Conservation (phyloP, 30 jellyfish, hydroid and myxozoan genomes). For the Nemopilema nomurai region DNA sequence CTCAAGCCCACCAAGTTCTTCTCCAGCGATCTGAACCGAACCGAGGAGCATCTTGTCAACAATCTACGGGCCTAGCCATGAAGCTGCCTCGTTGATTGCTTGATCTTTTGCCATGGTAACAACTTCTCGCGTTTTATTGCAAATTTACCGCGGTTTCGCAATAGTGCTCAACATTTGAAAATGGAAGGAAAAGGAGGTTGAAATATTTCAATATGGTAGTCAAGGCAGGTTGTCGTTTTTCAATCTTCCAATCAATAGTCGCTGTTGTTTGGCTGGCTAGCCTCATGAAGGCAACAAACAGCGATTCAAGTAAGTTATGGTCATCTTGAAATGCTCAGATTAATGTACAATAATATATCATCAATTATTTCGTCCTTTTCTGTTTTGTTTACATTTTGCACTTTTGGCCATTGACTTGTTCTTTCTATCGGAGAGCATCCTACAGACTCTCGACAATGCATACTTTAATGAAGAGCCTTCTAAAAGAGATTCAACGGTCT, state of each 20-base stretch:
- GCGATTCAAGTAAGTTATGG: background rate
- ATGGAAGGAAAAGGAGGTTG: background rate
- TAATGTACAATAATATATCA: too few relatives aligned
- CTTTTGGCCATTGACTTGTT: background rate
- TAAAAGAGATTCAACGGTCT: too few relatives aligned
- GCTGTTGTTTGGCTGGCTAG: background rate
- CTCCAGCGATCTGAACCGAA: constrained; percentile 98
- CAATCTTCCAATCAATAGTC: background rate
- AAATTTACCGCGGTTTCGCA: background rate
- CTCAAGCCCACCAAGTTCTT: constrained; percentile 84
- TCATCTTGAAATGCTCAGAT: too few relatives aligned
- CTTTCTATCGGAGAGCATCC: too few relatives aligned
- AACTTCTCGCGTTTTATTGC: too few relatives aligned
- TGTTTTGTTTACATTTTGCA: background rate
- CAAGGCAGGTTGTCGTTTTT: background rate
- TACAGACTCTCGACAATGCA: too few relatives aligned
- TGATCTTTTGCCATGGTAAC: background rate
- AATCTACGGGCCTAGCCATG: constrained; percentile 1
- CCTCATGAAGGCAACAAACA: background rate
- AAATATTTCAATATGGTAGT: background rate
- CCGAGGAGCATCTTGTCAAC: constrained; percentile 68
- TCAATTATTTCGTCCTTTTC: background rate
- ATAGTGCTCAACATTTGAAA: background rate
- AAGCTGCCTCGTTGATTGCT: constrained; percentile 20
- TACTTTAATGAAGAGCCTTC: too few relatives aligned